Conservation (phyloP, 2,888 invertebrate species). For the Athalia rosae region DNA sequence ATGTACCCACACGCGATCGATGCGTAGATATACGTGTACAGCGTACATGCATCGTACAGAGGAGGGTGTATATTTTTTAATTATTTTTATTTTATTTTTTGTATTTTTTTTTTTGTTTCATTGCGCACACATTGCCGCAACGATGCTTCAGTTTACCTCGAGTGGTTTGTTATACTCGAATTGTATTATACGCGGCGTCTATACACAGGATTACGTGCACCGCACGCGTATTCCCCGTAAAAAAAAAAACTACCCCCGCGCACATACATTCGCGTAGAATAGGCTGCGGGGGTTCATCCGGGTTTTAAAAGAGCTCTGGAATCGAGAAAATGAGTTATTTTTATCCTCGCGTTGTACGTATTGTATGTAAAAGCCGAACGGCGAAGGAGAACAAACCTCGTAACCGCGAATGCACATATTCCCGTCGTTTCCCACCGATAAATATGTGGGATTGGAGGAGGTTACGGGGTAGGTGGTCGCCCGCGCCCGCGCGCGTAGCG, state of each 20-base stretch:
- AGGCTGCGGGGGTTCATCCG: background rate
- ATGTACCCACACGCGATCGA: background rate
- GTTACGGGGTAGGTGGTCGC: too few relatives aligned
- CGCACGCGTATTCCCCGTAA: background rate
- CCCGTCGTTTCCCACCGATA: constrained; percentile 10
- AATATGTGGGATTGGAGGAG: constrained; percentile 19
- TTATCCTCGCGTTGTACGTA: background rate
- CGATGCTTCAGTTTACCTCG: too few relatives aligned
- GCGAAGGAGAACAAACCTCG: background rate
- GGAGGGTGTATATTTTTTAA: too few relatives aligned
- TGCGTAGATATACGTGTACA: background rate
- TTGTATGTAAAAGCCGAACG: too few relatives aligned
- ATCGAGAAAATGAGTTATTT: constrained; percentile 31
- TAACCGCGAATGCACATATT: background rate
- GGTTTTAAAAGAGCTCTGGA: constrained; percentile 2
- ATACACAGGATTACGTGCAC: too few relatives aligned
- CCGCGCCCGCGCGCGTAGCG: too few relatives aligned
- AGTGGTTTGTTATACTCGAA: too few relatives aligned
- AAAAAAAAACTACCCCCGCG: background rate
- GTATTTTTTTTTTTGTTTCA: too few relatives aligned
- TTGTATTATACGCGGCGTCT: too few relatives aligned
- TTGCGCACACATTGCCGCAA: too few relatives aligned
- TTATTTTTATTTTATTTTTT: too few relatives aligned
- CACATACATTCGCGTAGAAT: background rate
- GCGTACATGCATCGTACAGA: background rate